These are phyloP conservation scores for Cassiopea xamachana DNA, from an alignment of 30 jellyfish, hydroid and myxozoan species.

Conservation along the genomic window DNA sequence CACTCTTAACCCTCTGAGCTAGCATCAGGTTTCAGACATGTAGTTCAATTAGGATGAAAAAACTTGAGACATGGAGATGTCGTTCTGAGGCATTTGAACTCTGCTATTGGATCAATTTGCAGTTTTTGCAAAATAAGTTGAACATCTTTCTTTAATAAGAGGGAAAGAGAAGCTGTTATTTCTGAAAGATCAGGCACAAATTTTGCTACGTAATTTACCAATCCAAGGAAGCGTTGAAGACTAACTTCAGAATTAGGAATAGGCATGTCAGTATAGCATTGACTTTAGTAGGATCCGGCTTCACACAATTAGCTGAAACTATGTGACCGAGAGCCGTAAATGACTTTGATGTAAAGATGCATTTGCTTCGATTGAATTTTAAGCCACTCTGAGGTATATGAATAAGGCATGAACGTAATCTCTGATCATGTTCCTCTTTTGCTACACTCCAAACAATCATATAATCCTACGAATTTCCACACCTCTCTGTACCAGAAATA, in stretches of 20 bases:
- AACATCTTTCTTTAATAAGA: slow-evolving; percentile 10
- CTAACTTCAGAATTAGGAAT: slow-evolving; percentile 20
- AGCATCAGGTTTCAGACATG: slow-evolving; percentile 18
- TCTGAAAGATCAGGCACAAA: slow-evolving; percentile 39
- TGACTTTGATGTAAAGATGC: slow-evolving; percentile 11
- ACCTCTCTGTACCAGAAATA: slow-evolving; percentile 49
- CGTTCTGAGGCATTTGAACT: slow-evolving; percentile 51
- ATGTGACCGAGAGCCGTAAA: slow-evolving; percentile 30
- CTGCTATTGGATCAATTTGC: slow-evolving; percentile 54
- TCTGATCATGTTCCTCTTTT: slow-evolving; percentile 37
- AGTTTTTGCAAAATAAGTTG: slow-evolving; percentile 20
- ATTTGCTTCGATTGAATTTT: slow-evolving; percentile 41
- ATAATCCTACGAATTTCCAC: slow-evolving; percentile 59
- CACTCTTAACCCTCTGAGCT: slow-evolving; percentile 63
- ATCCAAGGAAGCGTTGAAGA: slow-evolving; percentile 67
- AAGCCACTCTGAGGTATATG: slow-evolving; percentile 38
- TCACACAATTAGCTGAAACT: slow-evolving; percentile 38
- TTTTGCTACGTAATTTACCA: slow-evolving; percentile 67
- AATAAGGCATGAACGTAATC: slow-evolving; percentile 8
- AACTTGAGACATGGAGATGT: slow-evolving; percentile 35
- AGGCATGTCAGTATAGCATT: slow-evolving; percentile 52
- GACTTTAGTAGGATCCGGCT: slow-evolving; percentile 60
- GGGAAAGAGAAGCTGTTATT: slow-evolving; percentile 49
- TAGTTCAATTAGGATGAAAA: background rate
- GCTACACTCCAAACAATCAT: slow-evolving; percentile 51